Evolutionary conservation across 2,113 vertebrate species (phyloP), one percentile per base, ranked within the genome.

Genomic region (Balaenoptera acutorostrata): DNA sequence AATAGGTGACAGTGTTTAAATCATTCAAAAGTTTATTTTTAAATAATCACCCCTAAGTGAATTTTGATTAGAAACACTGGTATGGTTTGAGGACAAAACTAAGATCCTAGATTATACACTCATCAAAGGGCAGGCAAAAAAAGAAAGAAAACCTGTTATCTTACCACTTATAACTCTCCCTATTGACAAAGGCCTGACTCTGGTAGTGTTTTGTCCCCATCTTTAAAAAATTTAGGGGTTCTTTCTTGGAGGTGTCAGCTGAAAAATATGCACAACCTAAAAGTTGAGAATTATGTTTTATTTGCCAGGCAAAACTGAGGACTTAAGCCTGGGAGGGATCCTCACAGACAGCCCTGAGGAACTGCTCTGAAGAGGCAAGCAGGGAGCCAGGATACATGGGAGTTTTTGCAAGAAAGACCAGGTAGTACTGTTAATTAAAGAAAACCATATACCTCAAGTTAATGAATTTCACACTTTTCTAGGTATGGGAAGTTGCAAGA

Each of bases 21-120:
- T 87, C 84, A 97, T 57, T 72, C 31, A 46, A 31, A 90, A 52
- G 27, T 95, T 95, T 93, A 92, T 92, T 93, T 97, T 95, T 21
- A 95, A 95, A 57, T 89, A 74, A 96, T 66, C 46, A 72, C 21
- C 6, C 3, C 8, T 84, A 88, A 84, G 39, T 96, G 52, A 93
- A 85, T 94, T 97, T 92, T 86, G 29, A 94, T 88, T 98, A 87
- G 81, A 96, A 89, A n/a, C 33, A 68, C 25, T 44, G 49, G 33
- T 77, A 27, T 41, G 5, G 6, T 59, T 74, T 81, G 29, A 90
- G 44, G 63, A 75, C 6, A 90, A 95, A 92, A 71, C 23, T 59
- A 57, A 92, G 46, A 80, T 71, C 17, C 3, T 74, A 95, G 71
- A 71, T 90, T 75, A 88, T 55, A 59, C 18, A n/a, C 0, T 52